Evolutionary conservation across 1,140 invertebrate species (phyloP), one percentile per base, ranked within the genome.

Genomic region (Pachypsylla venusta): DNA sequence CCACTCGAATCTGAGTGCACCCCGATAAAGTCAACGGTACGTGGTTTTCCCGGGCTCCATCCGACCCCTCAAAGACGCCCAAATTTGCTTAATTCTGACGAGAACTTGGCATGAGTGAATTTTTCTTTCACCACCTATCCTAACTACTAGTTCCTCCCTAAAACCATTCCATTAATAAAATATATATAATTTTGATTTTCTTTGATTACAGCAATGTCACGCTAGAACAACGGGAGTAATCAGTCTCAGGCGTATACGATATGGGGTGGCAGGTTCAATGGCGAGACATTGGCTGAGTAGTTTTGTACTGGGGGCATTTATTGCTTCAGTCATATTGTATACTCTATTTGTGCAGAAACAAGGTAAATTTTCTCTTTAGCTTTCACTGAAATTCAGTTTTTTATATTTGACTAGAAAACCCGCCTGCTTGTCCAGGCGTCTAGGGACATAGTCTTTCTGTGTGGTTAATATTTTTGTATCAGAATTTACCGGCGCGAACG

Each of bases 281-380:
- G 65, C 64, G 60, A 62, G 68, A 70, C 67, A 68, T 57, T 67
- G 69, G 69, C 26, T 70, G 63, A 67, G 62, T 53, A 64, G 65
- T 54, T 69, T 70, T 53, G 25, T 69, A 19, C 58, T 69, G 4
- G 69, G 67, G 22, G 66, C 60, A n/a, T 48, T 63, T 16, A 22
- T 67, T 22, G 64, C 67, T 20, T 65, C 64, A 25, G 48, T 66
- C 13, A 40, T 68, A 20, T 54, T 68, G 5, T 68, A 67, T 61
- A 67, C 63, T 53, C 57, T 64, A 30, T 64, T 67, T 7, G 28
- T 65, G 22, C 63, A 64, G 14, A 58, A 62, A 24, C 60, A 67
- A 61, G 65, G 66, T 68, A 61, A 66, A 61, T 59, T 12, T 60
- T 24, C 35, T n/a, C n/a, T n/a, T n/a, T n/a, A n/a, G n/a, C n/a